These are phyloP conservation scores for Pimpla rufipes DNA, from an alignment of 2,888 invertebrate genomes.

Conservation along the genomic window DNA sequence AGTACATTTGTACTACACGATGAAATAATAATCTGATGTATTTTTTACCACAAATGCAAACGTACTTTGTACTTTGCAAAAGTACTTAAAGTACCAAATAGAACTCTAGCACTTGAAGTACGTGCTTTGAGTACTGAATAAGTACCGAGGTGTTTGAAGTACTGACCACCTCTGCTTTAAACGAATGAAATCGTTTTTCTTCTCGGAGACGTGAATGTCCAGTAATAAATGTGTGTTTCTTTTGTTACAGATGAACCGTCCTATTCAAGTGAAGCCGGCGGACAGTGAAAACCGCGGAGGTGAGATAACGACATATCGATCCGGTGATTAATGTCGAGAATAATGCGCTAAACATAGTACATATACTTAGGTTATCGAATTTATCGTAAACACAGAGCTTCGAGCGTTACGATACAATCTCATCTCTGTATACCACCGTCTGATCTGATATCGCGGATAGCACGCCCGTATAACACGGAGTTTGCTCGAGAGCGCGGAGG, in stretches of 20 bases:
- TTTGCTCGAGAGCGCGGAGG: conserved; percentile 25
- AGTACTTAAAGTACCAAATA: no score
- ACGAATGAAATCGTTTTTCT: no score
- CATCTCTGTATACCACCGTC: conserved; percentile 34
- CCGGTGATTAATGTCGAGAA: conserved; percentile 53
- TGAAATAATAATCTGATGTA: no score
- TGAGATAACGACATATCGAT: conserved; percentile 86
- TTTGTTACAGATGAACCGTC: conserved; percentile 99
- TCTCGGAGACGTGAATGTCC: neutral
- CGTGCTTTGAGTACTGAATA: no score
- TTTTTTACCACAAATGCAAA: no score
- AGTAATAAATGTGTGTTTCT: conserved; percentile 75
- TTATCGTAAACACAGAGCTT: conserved; percentile 56
- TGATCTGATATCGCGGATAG: conserved; percentile 39
- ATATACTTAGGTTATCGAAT: conserved; percentile 59
- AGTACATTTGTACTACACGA: no score
- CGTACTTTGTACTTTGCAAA: no score
- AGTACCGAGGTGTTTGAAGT: no score
- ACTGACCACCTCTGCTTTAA: no score
- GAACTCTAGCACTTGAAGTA: no score
- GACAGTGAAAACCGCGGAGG: conserved; percentile 99
- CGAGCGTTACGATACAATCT: conserved; percentile 48
- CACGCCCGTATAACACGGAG: conserved; percentile 40
- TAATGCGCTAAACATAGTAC: conserved; percentile 57
- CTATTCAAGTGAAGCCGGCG: conserved; percentile 99